These are phyloP conservation scores for Lutjanus argentimaculatus DNA, from an alignment of 2,797 vertebrate genomes.

Conservation along the genomic window DNA sequence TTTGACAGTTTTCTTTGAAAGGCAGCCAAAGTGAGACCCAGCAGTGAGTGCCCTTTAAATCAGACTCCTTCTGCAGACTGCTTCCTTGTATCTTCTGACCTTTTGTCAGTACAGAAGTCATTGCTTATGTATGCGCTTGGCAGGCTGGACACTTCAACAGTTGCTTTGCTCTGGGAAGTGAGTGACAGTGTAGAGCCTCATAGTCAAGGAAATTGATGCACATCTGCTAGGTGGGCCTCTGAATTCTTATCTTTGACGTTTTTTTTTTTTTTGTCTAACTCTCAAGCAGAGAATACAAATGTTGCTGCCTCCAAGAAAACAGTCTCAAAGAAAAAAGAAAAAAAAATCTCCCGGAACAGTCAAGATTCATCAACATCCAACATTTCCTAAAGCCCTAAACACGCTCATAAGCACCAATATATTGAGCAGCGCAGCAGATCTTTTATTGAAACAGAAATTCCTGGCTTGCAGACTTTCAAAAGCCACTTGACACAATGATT, in stretches of 20 bases:
- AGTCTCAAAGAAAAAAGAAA: background rate
- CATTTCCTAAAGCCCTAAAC: constrained; percentile 23
- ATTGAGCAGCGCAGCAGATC: constrained; percentile 28
- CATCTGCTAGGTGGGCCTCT: constrained; percentile 18
- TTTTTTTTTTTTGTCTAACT: background rate
- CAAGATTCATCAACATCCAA: constrained; percentile 8
- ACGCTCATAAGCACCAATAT: constrained; percentile 5
- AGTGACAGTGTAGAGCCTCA: constrained; percentile 21
- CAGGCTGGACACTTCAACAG: constrained; percentile 15
- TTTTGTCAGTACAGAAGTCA: constrained; percentile 37
- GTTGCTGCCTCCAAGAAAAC: background rate
- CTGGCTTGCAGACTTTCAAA: constrained; percentile 39
- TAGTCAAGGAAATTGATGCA: constrained; percentile 21
- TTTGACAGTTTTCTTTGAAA: constrained; percentile 52
- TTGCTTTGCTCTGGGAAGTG: constrained; percentile 16
- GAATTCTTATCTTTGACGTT: background rate
- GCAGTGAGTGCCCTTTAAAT: constrained; percentile 48
- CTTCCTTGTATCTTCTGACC: constrained; percentile 54
- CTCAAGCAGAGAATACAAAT: constrained; percentile 9
- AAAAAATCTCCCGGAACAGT: constrained; percentile 19
- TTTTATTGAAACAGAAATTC: constrained; percentile 36
- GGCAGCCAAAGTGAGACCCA: constrained; percentile 23
- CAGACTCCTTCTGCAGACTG: constrained; percentile 38
- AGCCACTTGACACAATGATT: constrained; percentile 36
- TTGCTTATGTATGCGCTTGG: constrained; percentile 43